Base-by-base conservation (phyloP, 2,888 invertebrate genomes). In the Thumatha senex region DNA sequence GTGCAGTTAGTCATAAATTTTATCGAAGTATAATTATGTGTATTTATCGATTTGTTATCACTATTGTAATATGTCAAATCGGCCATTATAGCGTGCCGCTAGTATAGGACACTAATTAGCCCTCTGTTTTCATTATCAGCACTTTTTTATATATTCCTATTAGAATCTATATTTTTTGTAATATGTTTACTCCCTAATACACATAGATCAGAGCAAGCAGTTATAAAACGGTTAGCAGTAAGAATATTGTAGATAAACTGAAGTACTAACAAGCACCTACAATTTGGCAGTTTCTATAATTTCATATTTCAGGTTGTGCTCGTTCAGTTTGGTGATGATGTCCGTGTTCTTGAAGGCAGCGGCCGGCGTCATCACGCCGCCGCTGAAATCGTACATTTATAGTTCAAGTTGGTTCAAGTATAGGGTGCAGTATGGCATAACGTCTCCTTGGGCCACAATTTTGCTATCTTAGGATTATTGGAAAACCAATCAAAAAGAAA, bases 291-390 rank as follows among this genome's bases (percentile, higher is more conserved):
- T 40, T 0, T 66, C 54, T 2, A 92, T 45, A 9, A 96, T 92
- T 77, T 96, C 94, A 76, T 96, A 96, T 45, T 89, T 94, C n/a
- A 96, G 77, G 45, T 95, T 95, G 80, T 95, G 94, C 44, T 95
- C 93, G 50, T 93, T 92, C 14, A 99, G 91, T 57, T 95, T 93
- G 31, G 95, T 92, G 54, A 98, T 93, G 15, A 98, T 87, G 24
- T 93, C 93, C 0, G 98, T 98, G 59, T 97, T 94, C 0, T 92
- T 92, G 87, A 98, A 99, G 0, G 97, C 98, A 10, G 94, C 95
- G 0, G 95, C 98, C 0, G 98, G 97, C 0, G 98, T 93, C 51
- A 95, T 91, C 1, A 98, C 98, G 33, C 97, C 97, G n/a, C n/a
- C 18, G 9, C 96, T 97, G 84, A 51, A 92, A 88, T 59, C 3